phyloP scores from a whole-genome alignment of 1,140 invertebrate species.

The Pollicipes pollicipes region DNA sequence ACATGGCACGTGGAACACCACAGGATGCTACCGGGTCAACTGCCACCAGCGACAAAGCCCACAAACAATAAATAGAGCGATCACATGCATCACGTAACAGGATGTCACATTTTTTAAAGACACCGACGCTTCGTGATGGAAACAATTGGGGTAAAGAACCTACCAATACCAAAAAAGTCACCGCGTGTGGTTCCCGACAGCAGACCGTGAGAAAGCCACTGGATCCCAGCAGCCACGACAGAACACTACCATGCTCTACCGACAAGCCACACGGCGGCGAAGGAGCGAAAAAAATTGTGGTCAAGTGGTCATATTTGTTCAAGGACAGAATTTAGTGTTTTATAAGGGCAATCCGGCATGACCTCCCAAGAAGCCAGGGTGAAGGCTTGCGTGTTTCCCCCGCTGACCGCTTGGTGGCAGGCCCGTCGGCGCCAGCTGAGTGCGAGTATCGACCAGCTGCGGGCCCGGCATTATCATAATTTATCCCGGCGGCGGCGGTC shows the following conservation, averaged over 20 bases:
- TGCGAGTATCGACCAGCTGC: background rate
- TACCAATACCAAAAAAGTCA: background rate
- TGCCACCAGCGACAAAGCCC: background rate
- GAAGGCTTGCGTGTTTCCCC: background rate
- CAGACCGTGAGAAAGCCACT: background rate
- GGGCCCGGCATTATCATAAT: background rate
- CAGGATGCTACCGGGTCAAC: background rate
- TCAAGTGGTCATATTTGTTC: background rate
- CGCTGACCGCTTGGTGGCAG: background rate
- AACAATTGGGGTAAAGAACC: too few relatives aligned
- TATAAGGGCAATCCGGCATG: background rate
- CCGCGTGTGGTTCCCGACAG: background rate
- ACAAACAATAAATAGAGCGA: background rate
- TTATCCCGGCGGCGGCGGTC: background rate
- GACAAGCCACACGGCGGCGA: background rate
- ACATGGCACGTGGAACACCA: background rate
- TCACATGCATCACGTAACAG: background rate
- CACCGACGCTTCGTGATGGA: too few relatives aligned
- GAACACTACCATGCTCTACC: background rate
- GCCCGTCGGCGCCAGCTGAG: background rate
- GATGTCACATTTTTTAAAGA: too few relatives aligned
- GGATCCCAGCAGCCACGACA: background rate
- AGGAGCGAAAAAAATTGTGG: background rate
- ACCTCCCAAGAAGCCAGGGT: background rate
- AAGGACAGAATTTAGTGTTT: background rate